Base-by-base conservation (phyloP, 2,888 invertebrate genomes). In the Oligia latruncula region DNA sequence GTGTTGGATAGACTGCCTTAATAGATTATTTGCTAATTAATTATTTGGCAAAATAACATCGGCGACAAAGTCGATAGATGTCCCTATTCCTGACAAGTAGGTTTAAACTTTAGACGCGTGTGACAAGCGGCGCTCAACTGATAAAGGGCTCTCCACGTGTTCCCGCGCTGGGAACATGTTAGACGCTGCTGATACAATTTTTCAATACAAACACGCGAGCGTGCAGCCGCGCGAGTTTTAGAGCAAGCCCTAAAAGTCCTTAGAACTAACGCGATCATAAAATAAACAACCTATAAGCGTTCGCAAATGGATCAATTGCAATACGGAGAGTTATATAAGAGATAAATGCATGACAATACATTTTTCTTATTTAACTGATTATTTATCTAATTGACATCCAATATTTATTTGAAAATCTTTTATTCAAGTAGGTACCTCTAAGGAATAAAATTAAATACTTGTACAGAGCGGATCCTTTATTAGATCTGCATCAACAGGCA, bases 341-440 rank as follows among this genome's bases (percentile, higher is more conserved):
- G 62, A 23, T 52, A 55, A 64, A 64, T 58, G 17, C n/a, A 79
- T 67, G 46, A 60, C 62, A 46, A 9, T 55, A 55, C 20, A 4
- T 58, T 58, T 58, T 58, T 58, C 3, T 2, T 23, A 23, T 55
- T 23, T 23, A 55, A 23, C 55, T 23, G 8, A 23, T 55, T 23
- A 17, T 35, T 29, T 43, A n/a, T 29, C 29, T 29, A 17, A 17
- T 43, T 46, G 29, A 66, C 17, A 46, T 17, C 11, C 20, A 55
- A 55, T 4, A 55, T 76, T 80, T 71, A 74, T 74, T 77, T 71
- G 29, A 77, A 46, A 46, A 71, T 65, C 15, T 62, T 78, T 72
- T 64, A 60, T 70, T 52, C 58, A 62, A 70, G 55, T n/a, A n/a
- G n/a, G n/a, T 58, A 70, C 58, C 20, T 52, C 5, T 55, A 17